Conservation (phyloP, 2,113 vertebrate genomes). For the Seriola aureovittata region DNA sequence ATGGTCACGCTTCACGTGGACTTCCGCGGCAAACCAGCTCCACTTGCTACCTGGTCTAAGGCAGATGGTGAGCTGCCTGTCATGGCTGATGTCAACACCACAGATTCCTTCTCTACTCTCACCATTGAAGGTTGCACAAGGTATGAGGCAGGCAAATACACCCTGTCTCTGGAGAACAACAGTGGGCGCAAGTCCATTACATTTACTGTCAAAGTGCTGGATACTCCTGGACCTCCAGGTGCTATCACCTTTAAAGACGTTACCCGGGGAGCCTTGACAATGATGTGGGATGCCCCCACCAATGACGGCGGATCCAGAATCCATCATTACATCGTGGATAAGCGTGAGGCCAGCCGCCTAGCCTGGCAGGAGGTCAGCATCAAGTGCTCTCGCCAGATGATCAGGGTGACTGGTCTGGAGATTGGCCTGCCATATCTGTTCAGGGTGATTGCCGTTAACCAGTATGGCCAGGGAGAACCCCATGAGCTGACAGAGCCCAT, state of each 20-base stretch:
- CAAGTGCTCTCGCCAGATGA: constrained; percentile 93
- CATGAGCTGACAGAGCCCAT: constrained; percentile 94
- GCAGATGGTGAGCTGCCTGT: constrained; percentile 90
- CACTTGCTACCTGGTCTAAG: constrained; percentile 94
- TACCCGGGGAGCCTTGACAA: constrained; percentile 90
- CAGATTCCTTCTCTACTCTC: constrained; percentile 93
- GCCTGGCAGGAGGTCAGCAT: constrained; percentile 94
- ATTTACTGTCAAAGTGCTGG: constrained; percentile 96
- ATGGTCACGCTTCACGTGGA: constrained; percentile 90
- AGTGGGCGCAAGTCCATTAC: constrained; percentile 94
- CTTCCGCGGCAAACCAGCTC: constrained; percentile 93
- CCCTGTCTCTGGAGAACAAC: constrained; percentile 95
- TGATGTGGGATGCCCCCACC: constrained; percentile 96
- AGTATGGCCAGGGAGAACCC: constrained; percentile 93
- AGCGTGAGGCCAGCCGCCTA: constrained; percentile 94
- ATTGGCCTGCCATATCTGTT: constrained; percentile 93
- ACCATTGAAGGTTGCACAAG: constrained; percentile 95
- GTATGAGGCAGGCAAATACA: constrained; percentile 96
- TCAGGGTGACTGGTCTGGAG: constrained; percentile 89
- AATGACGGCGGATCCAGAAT: constrained; percentile 94
- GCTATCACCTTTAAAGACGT: constrained; percentile 96
- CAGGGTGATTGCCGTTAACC: constrained; percentile 94
- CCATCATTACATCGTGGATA: constrained; percentile 95
- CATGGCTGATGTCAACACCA: constrained; percentile 92
- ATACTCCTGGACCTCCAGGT: constrained; percentile 95